Evolutionary conservation across 2,888 invertebrate genomes (phyloP).

Genomic region (Meandrusa payeni): DNA sequence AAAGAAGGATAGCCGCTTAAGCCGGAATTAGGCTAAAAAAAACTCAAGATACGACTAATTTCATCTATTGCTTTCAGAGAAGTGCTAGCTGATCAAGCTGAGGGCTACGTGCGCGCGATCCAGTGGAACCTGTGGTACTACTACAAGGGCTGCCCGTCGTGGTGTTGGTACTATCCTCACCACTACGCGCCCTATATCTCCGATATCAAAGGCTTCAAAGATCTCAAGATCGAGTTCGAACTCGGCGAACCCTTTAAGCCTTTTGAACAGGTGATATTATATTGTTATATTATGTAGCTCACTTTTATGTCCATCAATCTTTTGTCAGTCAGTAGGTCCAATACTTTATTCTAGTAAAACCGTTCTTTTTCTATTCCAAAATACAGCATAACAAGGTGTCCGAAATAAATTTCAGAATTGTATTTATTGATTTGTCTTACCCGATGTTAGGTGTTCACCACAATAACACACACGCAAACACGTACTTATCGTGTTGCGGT

Average conservation of each 20-base stretch:
- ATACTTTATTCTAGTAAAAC: no score
- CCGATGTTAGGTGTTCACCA: no score
- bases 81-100: slow-evolving; percentile 89
- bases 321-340: no score
- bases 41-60: neutral
- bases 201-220: slow-evolving; percentile 91
- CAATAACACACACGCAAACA: no score
- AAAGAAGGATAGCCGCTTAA: no score
- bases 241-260: slow-evolving; percentile 94
- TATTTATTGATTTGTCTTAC: no score
- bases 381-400: no score
- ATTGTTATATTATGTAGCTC: neutral
- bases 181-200: slow-evolving; percentile 99
- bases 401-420: no score
- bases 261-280: slow-evolving; percentile 89
- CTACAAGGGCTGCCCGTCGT: slow-evolving; percentile 97
- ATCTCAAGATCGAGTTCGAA: slow-evolving; percentile 90
- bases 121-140: slow-evolving; percentile 99
- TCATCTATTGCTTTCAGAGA: slow-evolving; percentile 77
- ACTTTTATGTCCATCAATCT: no score
- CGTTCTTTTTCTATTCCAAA: no score
- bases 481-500: no score
- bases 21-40: no score
- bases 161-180: slow-evolving; percentile 99
- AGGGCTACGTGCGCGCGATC: slow-evolving; percentile 94